Evolutionary conservation across 2,797 vertebrate species (phyloP).

Genomic region (Balearica regulorum): DNA sequence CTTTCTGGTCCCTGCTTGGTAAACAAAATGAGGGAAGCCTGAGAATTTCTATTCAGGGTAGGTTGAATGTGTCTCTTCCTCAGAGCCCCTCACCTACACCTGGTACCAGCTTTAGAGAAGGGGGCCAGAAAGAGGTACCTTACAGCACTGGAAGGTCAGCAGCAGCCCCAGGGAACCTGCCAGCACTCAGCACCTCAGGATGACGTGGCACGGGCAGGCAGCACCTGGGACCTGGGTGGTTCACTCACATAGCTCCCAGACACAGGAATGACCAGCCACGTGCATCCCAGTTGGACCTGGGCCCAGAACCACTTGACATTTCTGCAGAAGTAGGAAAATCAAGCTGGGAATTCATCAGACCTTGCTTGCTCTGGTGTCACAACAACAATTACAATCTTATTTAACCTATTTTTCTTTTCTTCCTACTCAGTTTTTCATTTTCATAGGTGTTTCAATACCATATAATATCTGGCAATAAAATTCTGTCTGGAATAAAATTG

Average conservation of each 20-base stretch:
- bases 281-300: neutral
- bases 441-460: neutral
- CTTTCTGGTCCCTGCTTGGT: neutral
- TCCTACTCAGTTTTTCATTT: neutral
- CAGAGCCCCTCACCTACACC: neutral
- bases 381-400: neutral
- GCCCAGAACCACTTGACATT: neutral
- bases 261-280: neutral
- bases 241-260: neutral
- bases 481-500: neutral
- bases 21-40: neutral
- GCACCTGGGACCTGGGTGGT: neutral
- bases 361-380: neutral
- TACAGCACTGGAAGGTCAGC: neutral
- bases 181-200: neutral
- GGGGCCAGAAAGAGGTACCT: neutral
- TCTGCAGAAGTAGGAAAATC: neutral
- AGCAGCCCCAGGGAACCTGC: neutral
- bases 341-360: neutral
- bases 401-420: neutral
- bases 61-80: neutral
- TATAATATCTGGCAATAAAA: neutral
- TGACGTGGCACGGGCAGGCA: neutral
- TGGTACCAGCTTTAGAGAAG: neutral
- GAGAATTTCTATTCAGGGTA: neutral